Base-by-base conservation (phyloP, 1,140 invertebrate genomes). In the Papilio machaon region DNA sequence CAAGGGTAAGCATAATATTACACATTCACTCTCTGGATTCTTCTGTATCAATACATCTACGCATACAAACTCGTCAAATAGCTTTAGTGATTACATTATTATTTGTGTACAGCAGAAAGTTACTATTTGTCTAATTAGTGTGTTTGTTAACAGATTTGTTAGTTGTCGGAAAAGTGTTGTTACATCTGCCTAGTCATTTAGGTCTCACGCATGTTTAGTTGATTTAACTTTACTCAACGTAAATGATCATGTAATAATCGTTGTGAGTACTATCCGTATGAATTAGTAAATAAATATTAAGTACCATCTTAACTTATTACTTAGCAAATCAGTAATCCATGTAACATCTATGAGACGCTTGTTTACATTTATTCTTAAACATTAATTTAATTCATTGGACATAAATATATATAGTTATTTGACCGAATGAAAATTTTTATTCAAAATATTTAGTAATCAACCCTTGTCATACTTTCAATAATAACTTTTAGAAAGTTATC, bases 141-240 rank as follows among this genome's bases (percentile, higher is more conserved):
- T 30, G 8, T 75, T 75, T 49, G 46, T 76, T 49, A 76, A 30
- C 46, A 52, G 13, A 76, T 52, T 76, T 10, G n/a, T 46, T 76
- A 23, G 9, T 54, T 47, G 46, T 11, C 74, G 46, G 74, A 49
- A 52, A 46, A 49, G 43, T 23, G 73, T 74, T 74, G 15, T 76
- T 47, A 47, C 46, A 13, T 23, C 47, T 30, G 23, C 10, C 23
- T 52, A 30, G 17, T 19, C 47, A 76, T 47, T 76, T 23, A 47
- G 47, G 74, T 76, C 43, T 76, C 74, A 76, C 23, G 74, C 74
- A 49, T 52, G 74, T 76, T 76, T 52, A 30, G 38, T 75, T 49
- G 73, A 43, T 46, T 23, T 35, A 13, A 76, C 47, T 76, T 19
- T 23, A 76, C 74, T 76, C 9, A 52, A n/a, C 1, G 60, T 64